Conservation (phyloP, 2,113 vertebrate genomes). For the Engraulis encrasicolus region DNA sequence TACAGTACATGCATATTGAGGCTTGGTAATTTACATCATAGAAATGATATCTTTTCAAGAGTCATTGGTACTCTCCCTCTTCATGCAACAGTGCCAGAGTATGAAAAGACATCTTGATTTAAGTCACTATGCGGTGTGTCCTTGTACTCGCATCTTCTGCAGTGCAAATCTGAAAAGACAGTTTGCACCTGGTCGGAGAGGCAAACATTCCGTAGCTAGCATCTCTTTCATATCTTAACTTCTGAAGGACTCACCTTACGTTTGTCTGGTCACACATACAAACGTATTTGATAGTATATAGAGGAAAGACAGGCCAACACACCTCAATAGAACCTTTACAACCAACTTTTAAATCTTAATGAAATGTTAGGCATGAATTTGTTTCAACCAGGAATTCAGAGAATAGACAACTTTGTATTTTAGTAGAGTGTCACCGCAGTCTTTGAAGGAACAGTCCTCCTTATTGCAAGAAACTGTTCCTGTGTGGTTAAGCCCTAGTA, state of each 20-base stretch:
- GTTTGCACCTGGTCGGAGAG: not conserved
- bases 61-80: not conserved
- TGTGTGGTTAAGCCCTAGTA: too few relatives aligned
- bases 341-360: not conserved
- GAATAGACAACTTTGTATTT: too few relatives aligned
- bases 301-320: not conserved
- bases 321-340: not conserved
- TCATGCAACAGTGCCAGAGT: not conserved
- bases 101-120: not conserved
- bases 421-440: too few relatives aligned
- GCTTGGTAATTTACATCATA: not conserved
- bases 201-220: not conserved
- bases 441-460: too few relatives aligned
- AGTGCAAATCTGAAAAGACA: not conserved
- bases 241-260: not conserved
- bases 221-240: not conserved
- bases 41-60: not conserved
- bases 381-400: not conserved
- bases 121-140: not conserved
- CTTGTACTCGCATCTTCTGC: not conserved
- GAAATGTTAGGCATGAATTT: not conserved
- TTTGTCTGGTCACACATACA: too few relatives aligned
- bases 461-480: too few relatives aligned
- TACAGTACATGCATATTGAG: not conserved
- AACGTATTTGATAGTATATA: too few relatives aligned